These are phyloP conservation scores for Sminthopsis crassicaudata DNA, from an alignment of 2,113 vertebrate genomes.

Conservation along the genomic window DNA sequence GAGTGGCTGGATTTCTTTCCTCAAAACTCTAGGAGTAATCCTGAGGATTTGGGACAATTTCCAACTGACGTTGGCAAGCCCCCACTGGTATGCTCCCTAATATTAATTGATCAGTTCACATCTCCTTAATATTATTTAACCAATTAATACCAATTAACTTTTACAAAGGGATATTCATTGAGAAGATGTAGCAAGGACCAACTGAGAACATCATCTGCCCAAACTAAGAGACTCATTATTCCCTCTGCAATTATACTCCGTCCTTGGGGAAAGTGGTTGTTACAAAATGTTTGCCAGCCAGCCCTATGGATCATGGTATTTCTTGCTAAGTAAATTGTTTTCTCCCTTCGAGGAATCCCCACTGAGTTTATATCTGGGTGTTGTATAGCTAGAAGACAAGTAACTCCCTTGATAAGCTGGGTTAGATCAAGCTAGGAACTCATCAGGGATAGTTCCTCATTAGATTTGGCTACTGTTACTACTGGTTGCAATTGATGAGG, in stretches of 20 bases:
- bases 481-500: neutral
- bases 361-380: too few relatives aligned
- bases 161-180: neutral
- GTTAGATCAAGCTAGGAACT: neutral
- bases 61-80: neutral
- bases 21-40: neutral
- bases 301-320: neutral
- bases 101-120: neutral
- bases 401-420: neutral
- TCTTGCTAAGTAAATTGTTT: neutral
- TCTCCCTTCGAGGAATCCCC: neutral
- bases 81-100: neutral
- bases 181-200: neutral
- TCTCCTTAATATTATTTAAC: neutral
- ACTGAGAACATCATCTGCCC: neutral
- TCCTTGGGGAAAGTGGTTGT: neutral
- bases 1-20: neutral
- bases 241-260: neutral
- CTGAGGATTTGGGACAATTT: neutral
- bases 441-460: neutral
- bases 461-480: neutral
- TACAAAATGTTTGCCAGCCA: neutral
- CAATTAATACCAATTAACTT: neutral
- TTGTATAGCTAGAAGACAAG: neutral
- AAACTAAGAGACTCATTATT: neutral